Conservation (phyloP, 92 coral and sea anemone species). For the Chrysogorgia sp. region DNA sequence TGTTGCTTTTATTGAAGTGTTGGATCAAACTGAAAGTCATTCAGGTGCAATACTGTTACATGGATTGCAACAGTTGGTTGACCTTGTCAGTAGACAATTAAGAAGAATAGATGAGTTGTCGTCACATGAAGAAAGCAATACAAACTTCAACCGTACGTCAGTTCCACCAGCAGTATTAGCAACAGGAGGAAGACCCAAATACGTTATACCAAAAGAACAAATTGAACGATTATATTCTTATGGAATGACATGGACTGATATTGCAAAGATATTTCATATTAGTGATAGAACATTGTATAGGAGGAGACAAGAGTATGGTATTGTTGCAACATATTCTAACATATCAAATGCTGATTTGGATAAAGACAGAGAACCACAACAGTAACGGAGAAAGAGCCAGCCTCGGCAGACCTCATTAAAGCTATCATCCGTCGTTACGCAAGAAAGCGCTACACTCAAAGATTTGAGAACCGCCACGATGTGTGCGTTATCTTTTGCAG, state of each 20-base stretch:
- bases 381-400: conserved; percentile 51
- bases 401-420: conserved; percentile 12
- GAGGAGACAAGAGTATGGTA: too few relatives aligned
- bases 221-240: conserved; percentile 16
- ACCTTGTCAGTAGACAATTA: neutral
- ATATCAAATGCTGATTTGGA: too few relatives aligned
- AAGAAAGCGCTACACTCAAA: conserved; percentile 27
- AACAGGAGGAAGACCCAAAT: conserved; percentile 5
- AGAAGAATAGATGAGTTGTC: conserved; percentile 13
- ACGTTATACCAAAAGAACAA: conserved; percentile 4
- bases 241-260: conserved; percentile 18
- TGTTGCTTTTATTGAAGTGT: conserved; percentile 15
- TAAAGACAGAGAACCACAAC: conserved; percentile 40
- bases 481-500: conserved; percentile 35
- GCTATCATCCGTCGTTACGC: conserved; percentile 13
- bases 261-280: conserved; percentile 1
- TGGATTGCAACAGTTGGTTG: conserved; percentile 10
- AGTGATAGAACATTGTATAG: conserved; percentile 6
- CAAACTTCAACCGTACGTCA: too few relatives aligned
- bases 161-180: neutral
- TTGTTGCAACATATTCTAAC: too few relatives aligned
- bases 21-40: conserved; percentile 4
- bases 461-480: conserved; percentile 51
- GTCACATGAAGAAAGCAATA: neutral
- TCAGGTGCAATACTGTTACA: conserved; percentile 4